Base-by-base conservation (phyloP, 2,888 invertebrate species). In the Rhamnusium bicolor region DNA sequence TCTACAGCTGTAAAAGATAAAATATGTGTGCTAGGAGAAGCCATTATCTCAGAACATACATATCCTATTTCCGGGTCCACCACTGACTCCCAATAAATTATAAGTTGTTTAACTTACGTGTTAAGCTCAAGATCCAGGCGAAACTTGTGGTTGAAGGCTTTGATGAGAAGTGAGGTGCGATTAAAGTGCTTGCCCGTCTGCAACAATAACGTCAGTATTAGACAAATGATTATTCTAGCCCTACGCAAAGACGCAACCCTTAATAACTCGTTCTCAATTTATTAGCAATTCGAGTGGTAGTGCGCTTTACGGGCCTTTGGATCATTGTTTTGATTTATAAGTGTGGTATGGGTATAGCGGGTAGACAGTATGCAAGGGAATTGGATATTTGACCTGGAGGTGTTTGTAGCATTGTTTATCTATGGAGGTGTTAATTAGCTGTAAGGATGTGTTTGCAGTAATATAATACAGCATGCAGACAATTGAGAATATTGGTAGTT, bases 101-200 rank as follows among this genome's bases (percentile, higher is more conserved):
- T 71, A 78, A 75, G 72, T 71, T 74, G 76, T 76, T 79, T 82
- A 90, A 95, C 96, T 96, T 91, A 97, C 96, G 96, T 95, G 90
- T 97, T 97, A 91, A 97, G 94, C 93, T 97, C 96, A 90, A 97
- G 92, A 91, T 97, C 96, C 91, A 97, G 92, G 88, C 96, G 94
- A 91, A 97, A 97, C 92, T 96, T 97, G 91, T 97, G 96, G 91
- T 95, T 96, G 91, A 97, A 97, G 89, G 97, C 97, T 92, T 97
- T 97, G 91, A 97, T 97, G 91, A 97, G 94, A 89, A 97, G 94
- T 88, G 96, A 96, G 86, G 97, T 97, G 89, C 96, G 94, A 89
- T 97, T 96, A 90, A 94, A 96, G 90, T 97, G 97, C 91, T 96
- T 96, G 86, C 95, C 95, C 85, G 94, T 93, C 96, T 97, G 93